Conservation (phyloP, 1,140 invertebrate species). For the Drosophila varians region DNA sequence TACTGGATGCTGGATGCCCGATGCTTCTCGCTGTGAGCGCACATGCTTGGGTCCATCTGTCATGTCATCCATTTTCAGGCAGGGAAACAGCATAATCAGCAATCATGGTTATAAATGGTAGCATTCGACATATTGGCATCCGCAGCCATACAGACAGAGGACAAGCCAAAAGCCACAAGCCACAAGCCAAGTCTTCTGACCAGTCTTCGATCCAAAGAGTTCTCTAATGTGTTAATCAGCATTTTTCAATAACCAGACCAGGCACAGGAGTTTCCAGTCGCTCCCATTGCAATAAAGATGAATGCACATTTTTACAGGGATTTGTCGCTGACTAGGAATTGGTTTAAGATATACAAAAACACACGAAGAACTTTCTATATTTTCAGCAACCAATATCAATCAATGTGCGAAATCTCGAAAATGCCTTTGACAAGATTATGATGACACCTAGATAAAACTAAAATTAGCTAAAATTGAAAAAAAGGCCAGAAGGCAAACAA, state of each 20-base stretch:
- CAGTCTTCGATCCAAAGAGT: conserved; percentile 59
- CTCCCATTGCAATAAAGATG: conserved; percentile 52
- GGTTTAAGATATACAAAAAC: conserved; percentile 45
- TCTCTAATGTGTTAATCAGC: conserved; percentile 80
- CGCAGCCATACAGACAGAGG: conserved; percentile 40
- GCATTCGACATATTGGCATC: conserved; percentile 82
- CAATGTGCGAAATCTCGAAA: conserved; percentile 42
- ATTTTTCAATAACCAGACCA: conserved; percentile 78
- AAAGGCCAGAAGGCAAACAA: conserved; percentile 6
- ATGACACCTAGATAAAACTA: conserved; percentile 54
- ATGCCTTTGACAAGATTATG: conserved; percentile 42
- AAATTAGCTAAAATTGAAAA: conserved; percentile 34
- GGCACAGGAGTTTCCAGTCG: not conserved
- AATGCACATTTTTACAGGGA: conserved; percentile 52
- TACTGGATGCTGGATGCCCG: conserved; percentile 12
- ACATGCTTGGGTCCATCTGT: conserved; percentile 79
- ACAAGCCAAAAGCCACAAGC: no score
- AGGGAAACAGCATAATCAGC: conserved; percentile 82
- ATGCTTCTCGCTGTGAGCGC: conserved; percentile 54
- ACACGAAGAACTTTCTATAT: conserved; percentile 22
- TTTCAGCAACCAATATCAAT: conserved; percentile 36
- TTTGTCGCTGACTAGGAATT: conserved; percentile 63
- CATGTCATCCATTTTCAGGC: conserved; percentile 82
- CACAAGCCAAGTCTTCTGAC: conserved; percentile 14
- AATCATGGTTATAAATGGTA: conserved; percentile 83